Percentiles rank a stretch among this genome's conserved stretches.
phyloP scores from a whole-genome alignment of 1,140 invertebrate species.

The Pachypeltis micranthus region DNA sequence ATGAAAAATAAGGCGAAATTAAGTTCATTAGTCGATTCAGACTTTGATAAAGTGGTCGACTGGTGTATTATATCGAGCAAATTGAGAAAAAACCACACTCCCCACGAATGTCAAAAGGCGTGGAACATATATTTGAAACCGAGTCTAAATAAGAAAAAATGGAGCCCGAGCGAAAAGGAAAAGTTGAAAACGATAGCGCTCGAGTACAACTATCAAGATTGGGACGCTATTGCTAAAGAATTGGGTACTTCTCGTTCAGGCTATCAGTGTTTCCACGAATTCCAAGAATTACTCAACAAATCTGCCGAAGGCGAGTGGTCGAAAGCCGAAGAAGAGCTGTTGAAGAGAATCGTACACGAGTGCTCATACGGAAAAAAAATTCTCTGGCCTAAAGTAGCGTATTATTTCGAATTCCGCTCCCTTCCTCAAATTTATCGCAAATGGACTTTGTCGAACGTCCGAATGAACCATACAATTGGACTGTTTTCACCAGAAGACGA shows the following conservation, averaged over 20 bases:
- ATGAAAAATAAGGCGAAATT: neutral
- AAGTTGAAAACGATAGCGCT: constrained; percentile 37
- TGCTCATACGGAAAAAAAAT: constrained; percentile 46
- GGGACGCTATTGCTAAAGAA: constrained; percentile 46
- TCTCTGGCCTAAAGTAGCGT: constrained; percentile 48
- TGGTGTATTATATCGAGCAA: neutral
- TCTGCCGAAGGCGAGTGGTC: constrained; percentile 39
- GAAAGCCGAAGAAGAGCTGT: constrained; percentile 43
- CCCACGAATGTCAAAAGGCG: constrained; percentile 43
- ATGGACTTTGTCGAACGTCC: constrained; percentile 25
- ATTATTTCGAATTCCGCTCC: constrained; percentile 44
- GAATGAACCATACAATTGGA: neutral
- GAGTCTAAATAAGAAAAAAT: constrained; percentile 45
- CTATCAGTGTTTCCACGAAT: constrained; percentile 54
- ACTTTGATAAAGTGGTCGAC: neutral
- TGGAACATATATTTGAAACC: constrained; percentile 57
- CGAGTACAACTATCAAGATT: constrained; percentile 43
- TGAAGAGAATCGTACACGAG: constrained; percentile 41
- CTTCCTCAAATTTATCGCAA: constrained; percentile 50
- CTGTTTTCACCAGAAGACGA: constrained; percentile 15
- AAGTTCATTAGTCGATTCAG: neutral
- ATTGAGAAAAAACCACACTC: constrained; percentile 31
- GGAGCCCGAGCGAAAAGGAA: constrained; percentile 45
- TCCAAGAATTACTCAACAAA: constrained; percentile 38
- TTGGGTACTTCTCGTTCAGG: constrained; percentile 44